These are phyloP conservation scores for Nemapogon koenigi DNA, from an alignment of 2,888 invertebrate genomes.

Conservation along the genomic window DNA sequence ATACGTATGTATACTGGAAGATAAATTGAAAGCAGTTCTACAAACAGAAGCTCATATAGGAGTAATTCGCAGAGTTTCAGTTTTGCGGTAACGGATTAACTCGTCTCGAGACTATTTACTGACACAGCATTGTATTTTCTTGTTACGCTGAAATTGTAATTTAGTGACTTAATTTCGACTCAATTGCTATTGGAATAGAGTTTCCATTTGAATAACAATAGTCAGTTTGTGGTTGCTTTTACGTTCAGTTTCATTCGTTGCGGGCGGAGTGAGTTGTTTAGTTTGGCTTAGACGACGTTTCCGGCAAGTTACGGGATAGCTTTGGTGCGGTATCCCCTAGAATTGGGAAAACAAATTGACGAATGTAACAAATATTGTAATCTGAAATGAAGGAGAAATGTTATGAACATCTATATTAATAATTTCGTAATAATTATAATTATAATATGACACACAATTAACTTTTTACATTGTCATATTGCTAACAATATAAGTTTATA, in stretches of 20 bases:
- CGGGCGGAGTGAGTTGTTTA: slow-evolving; percentile 48
- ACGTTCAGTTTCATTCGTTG: slow-evolving; percentile 21
- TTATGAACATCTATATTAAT: no score
- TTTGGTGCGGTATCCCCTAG: slow-evolving; percentile 30
- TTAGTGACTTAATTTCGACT: slow-evolving; percentile 19
- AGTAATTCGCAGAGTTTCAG: slow-evolving; percentile 45
- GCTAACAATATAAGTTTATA: no score
- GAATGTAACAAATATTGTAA: no score
- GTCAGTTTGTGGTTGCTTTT: slow-evolving; percentile 19
- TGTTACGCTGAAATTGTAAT: slow-evolving; percentile 16
- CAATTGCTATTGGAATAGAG: slow-evolving; percentile 18
- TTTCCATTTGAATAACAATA: slow-evolving; percentile 16
- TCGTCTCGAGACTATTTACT: slow-evolving; percentile 38
- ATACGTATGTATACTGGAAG: neutral
- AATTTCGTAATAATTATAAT: no score
- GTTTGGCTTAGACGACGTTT: slow-evolving; percentile 49
- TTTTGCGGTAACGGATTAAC: slow-evolving; percentile 47
- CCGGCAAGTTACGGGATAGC: slow-evolving; percentile 32
- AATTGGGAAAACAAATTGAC: slow-evolving; percentile 26
- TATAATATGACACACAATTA: no score
- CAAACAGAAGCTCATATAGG: slow-evolving; percentile 14
- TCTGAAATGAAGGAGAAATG: no score
- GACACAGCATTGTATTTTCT: slow-evolving; percentile 29
- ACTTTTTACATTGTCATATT: no score
- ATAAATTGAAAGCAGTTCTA: neutral